Base-by-base conservation (phyloP, 2,797 vertebrate species). In the Notolabrus celidotus region DNA sequence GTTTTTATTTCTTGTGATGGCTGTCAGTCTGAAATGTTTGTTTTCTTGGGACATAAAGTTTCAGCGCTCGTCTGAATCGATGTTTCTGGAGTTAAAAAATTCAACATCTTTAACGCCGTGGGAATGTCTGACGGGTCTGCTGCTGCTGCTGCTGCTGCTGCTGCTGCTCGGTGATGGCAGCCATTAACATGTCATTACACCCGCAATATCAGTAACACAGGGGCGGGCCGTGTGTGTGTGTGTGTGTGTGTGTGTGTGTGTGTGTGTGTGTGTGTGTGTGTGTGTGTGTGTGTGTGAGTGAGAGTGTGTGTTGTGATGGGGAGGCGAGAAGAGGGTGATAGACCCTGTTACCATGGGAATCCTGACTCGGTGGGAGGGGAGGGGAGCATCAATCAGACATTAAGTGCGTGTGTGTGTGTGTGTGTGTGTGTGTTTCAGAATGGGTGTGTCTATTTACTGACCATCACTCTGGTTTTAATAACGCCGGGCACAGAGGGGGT, bases 381-480 rank as follows among this genome's bases (percentile, higher is more conserved):
- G 43, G 56, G 67, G 57, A 73, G 79, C 75, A 86, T 88, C 72
- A 71, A 73, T 88, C 82, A 77, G 58, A 59, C 38, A 31, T 39
- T 39, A 16, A 9, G 6, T 20, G 42, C 43, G 42, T 43, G n/a
- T 43, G 42, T 20, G 42, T 36, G 14, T 43, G 62, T 53, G 62
- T 54, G 63, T 34, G 53, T 39, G 60, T 51, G 46, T 61, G 46
- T 68, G 54, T 60, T 47, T 60, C 20, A 36, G 49, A 8, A 20
- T 45, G 42, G 2, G 43, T 82, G 43, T 47, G 45, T 47, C 20
- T 47, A 47, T 27, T 79, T 78, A 74, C 67, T 31, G 41, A 53
- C 75, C 80, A 90, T 88, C 84, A 82, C 62, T 90, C 83, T 84
- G 82, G 78, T 77, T 92, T 91, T 91, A 91, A 91, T 92, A 89